These are phyloP conservation scores for Taxidea taxus DNA, from an alignment of 2,113 vertebrate species.

Conservation along the genomic window DNA sequence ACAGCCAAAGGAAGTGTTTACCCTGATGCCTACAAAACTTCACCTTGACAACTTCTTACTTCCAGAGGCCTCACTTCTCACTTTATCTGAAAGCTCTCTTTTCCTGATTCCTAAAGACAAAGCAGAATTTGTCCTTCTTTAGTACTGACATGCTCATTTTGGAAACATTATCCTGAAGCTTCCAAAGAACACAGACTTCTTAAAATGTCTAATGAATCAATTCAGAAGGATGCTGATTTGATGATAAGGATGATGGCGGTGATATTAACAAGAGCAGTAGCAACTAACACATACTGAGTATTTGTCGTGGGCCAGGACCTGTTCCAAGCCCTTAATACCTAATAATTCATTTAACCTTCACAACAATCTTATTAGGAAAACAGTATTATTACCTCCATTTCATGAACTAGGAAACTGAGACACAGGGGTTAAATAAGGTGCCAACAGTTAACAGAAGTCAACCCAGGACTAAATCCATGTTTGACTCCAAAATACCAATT, in stretches of 20 bases:
- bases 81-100: not conserved
- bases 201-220: slow-evolving; percentile 4
- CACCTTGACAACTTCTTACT: not conserved
- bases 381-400: not conserved
- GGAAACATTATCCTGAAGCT: not conserved
- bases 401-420: not conserved
- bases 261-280: not conserved
- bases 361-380: not conserved
- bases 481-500: not conserved
- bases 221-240: not conserved
- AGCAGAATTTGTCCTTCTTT: not conserved
- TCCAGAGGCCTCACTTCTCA: not conserved
- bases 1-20: not conserved
- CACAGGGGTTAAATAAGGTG: not conserved
- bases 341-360: not conserved
- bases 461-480: not conserved
- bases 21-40: not conserved
- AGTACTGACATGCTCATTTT: not conserved
- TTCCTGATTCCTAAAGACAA: not conserved
- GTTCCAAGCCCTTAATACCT: not conserved
- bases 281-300: not conserved
- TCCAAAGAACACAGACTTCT: not conserved
- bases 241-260: not conserved
- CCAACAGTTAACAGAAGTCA: not conserved
- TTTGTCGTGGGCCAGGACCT: not conserved